These are phyloP conservation scores for Muscicapa striata DNA, from an alignment of 2,797 vertebrate species.

Conservation along the genomic window DNA sequence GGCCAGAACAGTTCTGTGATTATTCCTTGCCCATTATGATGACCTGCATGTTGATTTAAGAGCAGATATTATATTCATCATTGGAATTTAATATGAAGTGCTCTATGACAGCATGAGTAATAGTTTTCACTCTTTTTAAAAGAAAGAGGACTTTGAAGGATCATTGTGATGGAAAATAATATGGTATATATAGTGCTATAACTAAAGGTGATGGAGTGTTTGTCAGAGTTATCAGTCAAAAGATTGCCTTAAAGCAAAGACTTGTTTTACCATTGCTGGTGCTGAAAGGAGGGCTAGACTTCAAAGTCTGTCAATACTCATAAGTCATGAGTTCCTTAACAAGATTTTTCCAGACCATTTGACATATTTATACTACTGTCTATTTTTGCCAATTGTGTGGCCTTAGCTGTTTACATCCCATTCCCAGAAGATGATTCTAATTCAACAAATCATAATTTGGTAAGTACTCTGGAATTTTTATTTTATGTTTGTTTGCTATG, in stretches of 20 bases:
- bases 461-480: conserved; percentile 78
- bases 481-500: background rate
- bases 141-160: conserved; percentile 7
- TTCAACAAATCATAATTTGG: conserved; percentile 98
- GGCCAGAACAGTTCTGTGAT: background rate
- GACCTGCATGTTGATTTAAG: background rate
- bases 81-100: conserved; percentile 27
- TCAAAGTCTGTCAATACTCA: background rate
- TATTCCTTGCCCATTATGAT: background rate
- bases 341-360: conserved; percentile 89
- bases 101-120: background rate
- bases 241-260: conserved; percentile 41
- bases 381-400: conserved; percentile 99
- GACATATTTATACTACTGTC: conserved; percentile 99
- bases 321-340: conserved; percentile 82
- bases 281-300: background rate
- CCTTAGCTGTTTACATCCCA: conserved; percentile 99
- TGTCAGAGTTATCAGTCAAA: background rate
- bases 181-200: background rate
- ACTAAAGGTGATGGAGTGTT: background rate
- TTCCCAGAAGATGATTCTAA: conserved; percentile 99
- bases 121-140: background rate
- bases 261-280: background rate
- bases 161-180: conserved; percentile 13
- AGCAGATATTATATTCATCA: background rate